phyloP scores from a whole-genome alignment of 1,140 invertebrate species.

The Bathynomus jamesi region DNA sequence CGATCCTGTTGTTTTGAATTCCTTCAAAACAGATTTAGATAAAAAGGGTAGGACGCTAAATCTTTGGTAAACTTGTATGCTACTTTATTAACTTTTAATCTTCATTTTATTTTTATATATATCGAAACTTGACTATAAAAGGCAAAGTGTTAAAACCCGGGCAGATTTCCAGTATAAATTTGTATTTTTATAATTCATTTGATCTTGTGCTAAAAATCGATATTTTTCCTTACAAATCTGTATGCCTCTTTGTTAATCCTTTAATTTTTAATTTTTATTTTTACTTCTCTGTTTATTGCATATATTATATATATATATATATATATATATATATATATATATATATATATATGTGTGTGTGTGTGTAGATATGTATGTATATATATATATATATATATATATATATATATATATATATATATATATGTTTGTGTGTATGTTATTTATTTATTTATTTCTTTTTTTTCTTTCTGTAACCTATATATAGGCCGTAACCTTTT shows the following conservation, averaged over 20 bases:
- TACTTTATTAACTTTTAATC: too few species aligned
- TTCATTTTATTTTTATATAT: too few species aligned
- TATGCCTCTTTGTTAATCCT: neutral
- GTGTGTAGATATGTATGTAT: neutral
- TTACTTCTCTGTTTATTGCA: neutral
- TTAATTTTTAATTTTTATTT: neutral
- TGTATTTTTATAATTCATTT: neutral
- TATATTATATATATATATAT: neutral
- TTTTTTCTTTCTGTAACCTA: neutral
- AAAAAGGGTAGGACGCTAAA: too few species aligned
- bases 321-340: neutral
- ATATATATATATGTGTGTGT: neutral
- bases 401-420: slow-evolving; percentile 3
- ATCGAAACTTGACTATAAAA: too few species aligned
- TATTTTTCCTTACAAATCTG: neutral
- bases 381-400: slow-evolving; percentile 1
- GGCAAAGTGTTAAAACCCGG: too few species aligned
- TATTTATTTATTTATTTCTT: neutral
- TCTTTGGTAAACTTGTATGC: too few species aligned
- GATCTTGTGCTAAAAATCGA: neutral
- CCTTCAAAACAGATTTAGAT: too few species aligned
- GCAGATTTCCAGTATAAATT: too few species aligned
- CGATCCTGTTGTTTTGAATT: too few species aligned
- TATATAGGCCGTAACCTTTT: neutral
- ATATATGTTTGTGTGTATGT: neutral